These are phyloP conservation scores for Balaeniceps rex DNA, from an alignment of 2,113 vertebrate species.

Conservation along the genomic window DNA sequence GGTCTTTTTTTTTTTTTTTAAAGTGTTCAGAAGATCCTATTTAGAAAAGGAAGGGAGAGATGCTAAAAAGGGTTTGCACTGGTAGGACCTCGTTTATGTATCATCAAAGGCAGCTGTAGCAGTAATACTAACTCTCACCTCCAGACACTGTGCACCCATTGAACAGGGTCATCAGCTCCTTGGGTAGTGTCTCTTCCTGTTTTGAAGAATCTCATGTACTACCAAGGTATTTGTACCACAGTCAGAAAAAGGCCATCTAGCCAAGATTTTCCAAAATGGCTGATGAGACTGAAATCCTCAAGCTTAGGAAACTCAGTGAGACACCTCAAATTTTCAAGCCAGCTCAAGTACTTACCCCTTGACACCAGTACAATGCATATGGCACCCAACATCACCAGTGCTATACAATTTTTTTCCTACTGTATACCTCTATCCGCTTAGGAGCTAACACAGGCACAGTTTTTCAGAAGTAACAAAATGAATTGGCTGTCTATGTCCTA, in stretches of 20 bases:
- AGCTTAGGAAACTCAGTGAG: neutral
- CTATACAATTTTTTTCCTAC: neutral
- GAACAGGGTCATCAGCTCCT: neutral
- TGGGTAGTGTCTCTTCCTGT: neutral
- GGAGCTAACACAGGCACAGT: neutral
- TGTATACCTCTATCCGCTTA: neutral
- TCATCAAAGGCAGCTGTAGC: neutral
- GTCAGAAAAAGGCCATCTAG: neutral
- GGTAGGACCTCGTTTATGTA: neutral
- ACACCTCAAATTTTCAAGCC: neutral
- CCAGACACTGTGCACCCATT: neutral
- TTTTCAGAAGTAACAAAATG: neutral
- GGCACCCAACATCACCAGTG: neutral
- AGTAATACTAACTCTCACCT: neutral
- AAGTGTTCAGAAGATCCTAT: neutral
- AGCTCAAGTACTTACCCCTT: neutral
- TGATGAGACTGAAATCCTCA: neutral
- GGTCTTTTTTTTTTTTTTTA: neutral
- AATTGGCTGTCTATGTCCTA: neutral
- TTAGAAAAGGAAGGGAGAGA: neutral
- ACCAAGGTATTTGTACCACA: neutral
- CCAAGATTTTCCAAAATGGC: neutral
- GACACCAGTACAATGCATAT: neutral
- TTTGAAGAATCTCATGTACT: neutral
- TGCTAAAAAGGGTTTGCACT: neutral